Conservation (phyloP, 30 jellyfish, hydroid and myxozoan species). For the Aurelia sp. region DNA sequence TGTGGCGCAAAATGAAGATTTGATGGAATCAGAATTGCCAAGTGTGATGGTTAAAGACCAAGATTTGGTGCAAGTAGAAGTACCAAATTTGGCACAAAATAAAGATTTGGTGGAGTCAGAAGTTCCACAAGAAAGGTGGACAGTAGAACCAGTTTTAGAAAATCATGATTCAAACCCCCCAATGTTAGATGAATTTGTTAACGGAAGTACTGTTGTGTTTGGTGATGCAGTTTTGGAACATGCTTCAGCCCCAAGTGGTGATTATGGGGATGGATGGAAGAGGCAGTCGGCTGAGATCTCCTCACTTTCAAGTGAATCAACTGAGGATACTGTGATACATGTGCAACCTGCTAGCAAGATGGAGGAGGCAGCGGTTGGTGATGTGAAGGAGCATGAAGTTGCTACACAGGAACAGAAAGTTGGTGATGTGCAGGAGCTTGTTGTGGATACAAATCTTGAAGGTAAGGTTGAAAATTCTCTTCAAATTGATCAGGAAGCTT, state of each 20-base stretch:
- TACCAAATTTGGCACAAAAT: background rate
- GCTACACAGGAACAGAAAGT: too few relatives aligned
- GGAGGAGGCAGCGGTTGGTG: too few relatives aligned
- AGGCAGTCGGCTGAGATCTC: conserved; percentile 21
- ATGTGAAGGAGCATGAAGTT: too few relatives aligned
- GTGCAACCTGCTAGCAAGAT: background rate
- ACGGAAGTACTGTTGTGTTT: conserved; percentile 6
- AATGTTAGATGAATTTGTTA: too few relatives aligned
- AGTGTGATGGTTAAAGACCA: background rate
- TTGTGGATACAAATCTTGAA: too few relatives aligned
- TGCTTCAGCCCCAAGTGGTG: background rate
- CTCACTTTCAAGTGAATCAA: conserved; percentile 53
- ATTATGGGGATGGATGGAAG: background rate
- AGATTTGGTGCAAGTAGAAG: background rate
- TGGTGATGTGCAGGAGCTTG: too few relatives aligned
- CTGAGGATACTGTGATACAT: conserved; percentile 53
- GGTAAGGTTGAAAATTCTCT: too few relatives aligned
- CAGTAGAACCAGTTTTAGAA: too few relatives aligned
- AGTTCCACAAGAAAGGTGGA: too few relatives aligned
- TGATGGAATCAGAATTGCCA: background rate
- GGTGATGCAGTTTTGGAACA: conserved; percentile 2
- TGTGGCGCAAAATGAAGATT: background rate
- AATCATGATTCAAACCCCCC: too few relatives aligned
- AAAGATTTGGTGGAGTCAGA: background rate
- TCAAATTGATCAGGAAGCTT: too few relatives aligned